Evolutionary conservation across 2,113 vertebrate genomes (phyloP).

Genomic region (Barnardius zonarius): DNA sequence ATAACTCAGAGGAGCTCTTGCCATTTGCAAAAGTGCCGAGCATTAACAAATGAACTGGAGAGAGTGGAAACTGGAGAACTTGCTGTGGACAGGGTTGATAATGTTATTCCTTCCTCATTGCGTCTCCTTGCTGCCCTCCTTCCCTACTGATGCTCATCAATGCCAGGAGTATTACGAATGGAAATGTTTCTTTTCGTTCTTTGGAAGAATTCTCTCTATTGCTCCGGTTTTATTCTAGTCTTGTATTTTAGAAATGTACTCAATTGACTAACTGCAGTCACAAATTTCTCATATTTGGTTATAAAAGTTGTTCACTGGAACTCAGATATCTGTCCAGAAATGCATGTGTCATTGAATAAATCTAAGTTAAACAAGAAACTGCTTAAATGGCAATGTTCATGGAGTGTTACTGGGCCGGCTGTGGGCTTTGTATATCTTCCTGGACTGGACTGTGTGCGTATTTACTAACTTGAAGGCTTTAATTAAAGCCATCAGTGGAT

Average conservation of each 20-base stretch:
- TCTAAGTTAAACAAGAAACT: conserved; percentile 62
- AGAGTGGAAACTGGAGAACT: conserved; percentile 17
- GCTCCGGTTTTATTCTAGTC: conserved; percentile 64
- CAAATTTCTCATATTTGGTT: conserved; percentile 62
- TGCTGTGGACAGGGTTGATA: conserved; percentile 22
- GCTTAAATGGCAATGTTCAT: background rate
- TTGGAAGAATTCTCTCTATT: conserved; percentile 63
- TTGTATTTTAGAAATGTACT: conserved; percentile 62
- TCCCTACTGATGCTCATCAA: background rate
- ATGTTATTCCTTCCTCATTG: background rate
- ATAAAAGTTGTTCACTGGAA: conserved; percentile 61
- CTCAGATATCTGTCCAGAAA: conserved; percentile 68
- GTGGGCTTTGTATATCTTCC: background rate
- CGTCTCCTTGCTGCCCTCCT: conserved; percentile 30
- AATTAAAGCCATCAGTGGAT: conserved; percentile 55
- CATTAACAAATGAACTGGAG: conserved; percentile 2
- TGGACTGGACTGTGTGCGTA: background rate
- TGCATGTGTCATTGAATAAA: conserved; percentile 81
- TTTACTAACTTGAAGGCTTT: conserved; percentile 28
- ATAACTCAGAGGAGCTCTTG: background rate
- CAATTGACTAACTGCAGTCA: conserved; percentile 51
- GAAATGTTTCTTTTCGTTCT: conserved; percentile 44
- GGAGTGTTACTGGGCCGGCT: background rate
- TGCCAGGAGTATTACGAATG: conserved; percentile 58
- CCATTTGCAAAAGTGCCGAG: background rate